phyloP scores from a whole-genome alignment of 2,888 invertebrate species.

The Podabrus alpinus region DNA sequence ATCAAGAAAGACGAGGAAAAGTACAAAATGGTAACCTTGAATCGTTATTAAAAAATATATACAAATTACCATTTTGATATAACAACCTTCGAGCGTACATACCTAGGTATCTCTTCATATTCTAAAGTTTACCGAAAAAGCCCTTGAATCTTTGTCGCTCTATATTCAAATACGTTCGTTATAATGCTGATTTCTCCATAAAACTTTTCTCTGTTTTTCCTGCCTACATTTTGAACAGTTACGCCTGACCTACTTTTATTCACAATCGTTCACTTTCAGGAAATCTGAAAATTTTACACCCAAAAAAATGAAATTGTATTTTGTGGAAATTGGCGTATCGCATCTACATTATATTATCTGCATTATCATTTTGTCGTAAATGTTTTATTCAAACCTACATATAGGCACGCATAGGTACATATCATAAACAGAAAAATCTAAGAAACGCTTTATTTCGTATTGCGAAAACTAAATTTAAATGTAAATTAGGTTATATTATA shows the following conservation, averaged over 20 bases:
- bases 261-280: background rate
- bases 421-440: background rate
- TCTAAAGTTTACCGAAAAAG: background rate
- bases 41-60: background rate
- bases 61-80: background rate
- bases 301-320: background rate
- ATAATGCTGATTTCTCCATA: constrained; percentile 1
- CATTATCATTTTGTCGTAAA: background rate
- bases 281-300: background rate
- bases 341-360: background rate
- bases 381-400: background rate
- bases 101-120: background rate
- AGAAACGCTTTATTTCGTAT: background rate
- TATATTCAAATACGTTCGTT: constrained; percentile 1
- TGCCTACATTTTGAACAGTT: constrained; percentile 1
- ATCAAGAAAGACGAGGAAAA: too few relatives aligned
- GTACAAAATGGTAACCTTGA: background rate
- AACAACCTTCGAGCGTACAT: background rate
- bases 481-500: background rate
- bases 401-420: background rate
- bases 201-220: constrained; percentile 1
- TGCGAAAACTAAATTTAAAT: background rate
- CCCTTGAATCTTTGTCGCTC: background rate
- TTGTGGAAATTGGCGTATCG: background rate
- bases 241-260: background rate